phyloP scores from a whole-genome alignment of 2,113 vertebrate species.

The Notothenia rossii region DNA sequence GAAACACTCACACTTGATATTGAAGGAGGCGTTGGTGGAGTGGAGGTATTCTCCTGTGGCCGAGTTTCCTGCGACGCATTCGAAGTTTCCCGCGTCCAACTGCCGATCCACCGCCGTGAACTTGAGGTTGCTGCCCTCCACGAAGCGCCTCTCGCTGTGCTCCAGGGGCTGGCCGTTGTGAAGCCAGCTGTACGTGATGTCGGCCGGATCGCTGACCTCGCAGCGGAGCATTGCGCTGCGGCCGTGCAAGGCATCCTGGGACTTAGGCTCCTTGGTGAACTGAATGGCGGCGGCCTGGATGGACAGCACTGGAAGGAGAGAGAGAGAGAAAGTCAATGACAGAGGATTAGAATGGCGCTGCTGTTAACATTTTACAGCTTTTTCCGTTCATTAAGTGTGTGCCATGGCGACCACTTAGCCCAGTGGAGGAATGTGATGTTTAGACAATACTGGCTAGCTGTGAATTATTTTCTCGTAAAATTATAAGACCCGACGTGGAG shows the following conservation, averaged over 20 bases:
- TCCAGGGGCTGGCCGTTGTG: slow-evolving; percentile 82
- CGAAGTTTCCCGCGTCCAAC: slow-evolving; percentile 90
- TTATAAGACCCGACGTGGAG: slow-evolving; percentile 30
- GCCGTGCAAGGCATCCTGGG: slow-evolving; percentile 95
- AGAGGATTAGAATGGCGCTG: slow-evolving; percentile 55
- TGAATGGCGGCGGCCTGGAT: slow-evolving; percentile 79
- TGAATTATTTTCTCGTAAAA: slow-evolving; percentile 71
- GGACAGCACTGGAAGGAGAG: slow-evolving; percentile 70
- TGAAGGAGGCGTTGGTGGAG: slow-evolving; percentile 92
- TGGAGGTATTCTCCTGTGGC: slow-evolving; percentile 81
- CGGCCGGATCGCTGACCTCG: slow-evolving; percentile 85
- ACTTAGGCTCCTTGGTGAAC: slow-evolving; percentile 95
- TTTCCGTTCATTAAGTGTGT: slow-evolving; percentile 74
- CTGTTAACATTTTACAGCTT: slow-evolving; percentile 72
- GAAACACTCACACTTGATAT: slow-evolving; percentile 95
- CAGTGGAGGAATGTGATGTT: slow-evolving; percentile 65
- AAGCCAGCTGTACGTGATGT: slow-evolving; percentile 87
- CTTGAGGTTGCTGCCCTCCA: slow-evolving; percentile 93
- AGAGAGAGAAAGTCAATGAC: slow-evolving; percentile 45
- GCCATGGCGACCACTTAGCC: slow-evolving; percentile 57
- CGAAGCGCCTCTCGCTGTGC: slow-evolving; percentile 88
- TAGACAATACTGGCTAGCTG: slow-evolving; percentile 59
- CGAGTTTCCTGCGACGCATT: slow-evolving; percentile 86
- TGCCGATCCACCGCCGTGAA: slow-evolving; percentile 89
- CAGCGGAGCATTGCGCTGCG: slow-evolving; percentile 96